A percentile compares a stretch with the other conserved stretches of the same genome.
These are phyloP conservation scores for Epinotia nisella DNA, from an alignment of 2,888 invertebrate species.

Conservation along the genomic window DNA sequence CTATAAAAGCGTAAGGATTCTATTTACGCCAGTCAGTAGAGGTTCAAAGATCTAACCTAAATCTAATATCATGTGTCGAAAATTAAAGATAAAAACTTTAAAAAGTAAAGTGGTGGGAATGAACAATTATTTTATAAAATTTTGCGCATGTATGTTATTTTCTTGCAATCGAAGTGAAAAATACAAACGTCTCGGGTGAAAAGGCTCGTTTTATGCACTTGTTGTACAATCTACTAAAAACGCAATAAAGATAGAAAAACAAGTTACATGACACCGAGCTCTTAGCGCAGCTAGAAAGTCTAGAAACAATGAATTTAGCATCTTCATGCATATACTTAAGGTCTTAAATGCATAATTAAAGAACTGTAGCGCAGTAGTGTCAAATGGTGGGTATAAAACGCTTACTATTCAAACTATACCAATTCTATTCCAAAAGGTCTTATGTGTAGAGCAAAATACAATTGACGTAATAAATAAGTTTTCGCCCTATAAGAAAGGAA, in stretches of 20 bases:
- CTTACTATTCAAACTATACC: background rate
- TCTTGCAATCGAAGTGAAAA: too few species aligned
- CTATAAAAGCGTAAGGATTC: too few species aligned
- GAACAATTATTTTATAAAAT: too few species aligned
- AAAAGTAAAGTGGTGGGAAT: too few species aligned
- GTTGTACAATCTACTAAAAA: too few species aligned
- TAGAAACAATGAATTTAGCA: background rate
- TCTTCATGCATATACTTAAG: background rate
- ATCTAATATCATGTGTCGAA: too few species aligned
- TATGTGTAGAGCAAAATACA: background rate
- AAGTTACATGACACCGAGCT: background rate
- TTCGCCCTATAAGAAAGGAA: background rate
- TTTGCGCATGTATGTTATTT: too few species aligned
- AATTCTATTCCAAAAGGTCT: background rate
- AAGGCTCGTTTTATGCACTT: too few species aligned
- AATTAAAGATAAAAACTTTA: too few species aligned
- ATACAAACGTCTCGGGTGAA: too few species aligned
- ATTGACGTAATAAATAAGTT: background rate
- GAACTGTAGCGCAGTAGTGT: background rate
- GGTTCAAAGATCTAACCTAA: too few species aligned
- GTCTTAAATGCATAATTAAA: background rate
- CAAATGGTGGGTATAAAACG: background rate
- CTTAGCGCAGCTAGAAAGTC: background rate
- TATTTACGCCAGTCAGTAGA: too few species aligned
- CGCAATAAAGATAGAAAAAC: background rate